A percentile compares a stretch with the other conserved stretches of the same genome.
Evolutionary conservation across 2,888 invertebrate genomes (phyloP).

Genomic region (Brachyptera risi): DNA sequence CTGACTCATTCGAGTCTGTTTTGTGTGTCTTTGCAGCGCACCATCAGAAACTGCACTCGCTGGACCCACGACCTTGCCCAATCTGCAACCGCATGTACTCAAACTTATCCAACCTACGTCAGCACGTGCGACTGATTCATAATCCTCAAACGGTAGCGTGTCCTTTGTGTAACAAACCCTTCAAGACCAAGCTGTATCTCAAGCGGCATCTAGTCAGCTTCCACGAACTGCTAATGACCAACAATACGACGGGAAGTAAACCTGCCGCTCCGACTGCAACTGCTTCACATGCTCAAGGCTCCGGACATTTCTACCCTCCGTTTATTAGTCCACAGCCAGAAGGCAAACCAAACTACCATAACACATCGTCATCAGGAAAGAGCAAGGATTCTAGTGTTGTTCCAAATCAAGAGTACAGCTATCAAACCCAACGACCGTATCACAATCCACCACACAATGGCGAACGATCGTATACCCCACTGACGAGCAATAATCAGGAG

Average conservation of each 20-base stretch:
- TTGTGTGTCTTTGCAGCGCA: constrained; percentile 45
- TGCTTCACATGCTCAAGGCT: background rate
- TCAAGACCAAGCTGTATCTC: constrained; percentile 60
- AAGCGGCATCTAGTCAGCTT: constrained; percentile 56
- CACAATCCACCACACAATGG: constrained; percentile 9
- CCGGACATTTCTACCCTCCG: constrained; percentile 6
- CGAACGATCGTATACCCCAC: constrained; percentile 4
- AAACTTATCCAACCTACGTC: constrained; percentile 60
- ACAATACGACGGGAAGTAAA: constrained; percentile 3
- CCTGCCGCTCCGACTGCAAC: background rate
- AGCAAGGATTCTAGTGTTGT: constrained; percentile 7
- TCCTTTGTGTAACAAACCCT: constrained; percentile 57
- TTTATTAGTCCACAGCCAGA: constrained; percentile 1
- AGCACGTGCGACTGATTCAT: constrained; percentile 62
- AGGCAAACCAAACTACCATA: constrained; percentile 10
- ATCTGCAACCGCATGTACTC: constrained; percentile 62
- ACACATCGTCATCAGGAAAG: constrained; percentile 8
- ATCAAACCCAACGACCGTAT: constrained; percentile 2
- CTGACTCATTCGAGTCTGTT: constrained; percentile 1
- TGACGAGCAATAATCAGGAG: background rate
- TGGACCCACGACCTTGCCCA: constrained; percentile 57
- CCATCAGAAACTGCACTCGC: constrained; percentile 50
- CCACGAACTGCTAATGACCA: constrained; percentile 43
- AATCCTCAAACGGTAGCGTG: constrained; percentile 59
- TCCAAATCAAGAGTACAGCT: background rate